Conservation (phyloP, 1,140 invertebrate genomes). For the Caenorhabditis latens region DNA sequence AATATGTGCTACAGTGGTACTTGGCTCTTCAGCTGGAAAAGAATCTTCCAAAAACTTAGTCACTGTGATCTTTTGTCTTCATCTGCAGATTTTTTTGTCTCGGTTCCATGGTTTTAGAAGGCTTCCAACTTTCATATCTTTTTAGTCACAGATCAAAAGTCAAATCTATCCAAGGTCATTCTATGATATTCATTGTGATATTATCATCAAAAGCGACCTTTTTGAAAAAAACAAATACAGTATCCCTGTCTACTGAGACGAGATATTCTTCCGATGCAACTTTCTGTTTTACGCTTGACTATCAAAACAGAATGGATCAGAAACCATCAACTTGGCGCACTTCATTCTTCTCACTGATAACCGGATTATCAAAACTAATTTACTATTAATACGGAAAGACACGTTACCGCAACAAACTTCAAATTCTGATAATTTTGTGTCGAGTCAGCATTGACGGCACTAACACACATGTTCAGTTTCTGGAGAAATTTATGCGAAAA, state of each 20-base stretch:
- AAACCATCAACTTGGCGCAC: neutral
- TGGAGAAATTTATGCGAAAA: neutral
- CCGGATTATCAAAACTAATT: conserved; percentile 28
- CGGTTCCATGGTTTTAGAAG: too few species aligned
- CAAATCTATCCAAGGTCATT: neutral
- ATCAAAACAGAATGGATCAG: neutral
- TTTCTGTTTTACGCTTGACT: neutral
- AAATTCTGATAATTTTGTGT: neutral
- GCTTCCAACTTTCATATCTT: neutral
- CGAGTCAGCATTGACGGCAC: conserved; percentile 1
- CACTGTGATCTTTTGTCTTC: too few species aligned
- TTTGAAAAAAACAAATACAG: too few species aligned
- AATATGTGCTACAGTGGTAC: too few species aligned
- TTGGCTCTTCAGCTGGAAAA: too few species aligned
- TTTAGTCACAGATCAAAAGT: too few species aligned
- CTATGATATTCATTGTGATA: neutral
- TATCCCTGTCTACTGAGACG: too few species aligned
- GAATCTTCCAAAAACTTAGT: too few species aligned
- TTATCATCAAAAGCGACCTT: too few species aligned
- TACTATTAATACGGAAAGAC: conserved; percentile 27
- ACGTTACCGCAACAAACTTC: conserved; percentile 27
- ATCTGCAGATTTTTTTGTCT: too few species aligned
- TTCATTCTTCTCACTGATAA: neutral
- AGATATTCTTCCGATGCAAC: neutral
- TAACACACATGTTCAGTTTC: conserved; percentile 25